Evolutionary conservation across 2,888 invertebrate species (phyloP), one percentile per base, ranked within the genome.

Genomic region (Aricia artaxerxes): DNA sequence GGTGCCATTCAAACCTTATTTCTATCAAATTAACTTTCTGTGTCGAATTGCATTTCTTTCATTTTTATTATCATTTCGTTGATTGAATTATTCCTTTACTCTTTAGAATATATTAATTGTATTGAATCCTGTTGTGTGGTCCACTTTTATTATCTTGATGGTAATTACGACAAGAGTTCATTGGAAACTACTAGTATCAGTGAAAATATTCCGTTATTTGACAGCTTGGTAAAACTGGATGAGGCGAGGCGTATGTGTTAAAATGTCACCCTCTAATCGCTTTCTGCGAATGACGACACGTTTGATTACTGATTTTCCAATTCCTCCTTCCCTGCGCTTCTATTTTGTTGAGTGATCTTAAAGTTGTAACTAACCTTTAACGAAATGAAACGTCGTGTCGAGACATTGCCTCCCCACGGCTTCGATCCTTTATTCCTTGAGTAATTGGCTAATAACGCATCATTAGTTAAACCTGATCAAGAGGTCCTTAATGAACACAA

Each of bases 391-490:
- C 53, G 53, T 16, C 53, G 44, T 57, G 24, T 24, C 24, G 24
- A 24, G 24, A 24, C 24, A 24, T 24, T 24, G 24, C 53, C 0
- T 57, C 53, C 16, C 53, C 53, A 3, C 4, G 0, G 16, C 53
- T 31, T 31, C 9, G 31, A 31, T 64, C 31, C 31, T 31, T 31
- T 64, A 31, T 24, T 31, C 31, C 24, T 64, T 31, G 11, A 64
- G 64, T 24, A 31, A 64, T 64, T 84, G 84, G 85, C 85, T 85
- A 86, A 86, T 82, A 81, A 79, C 80, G 81, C 77, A 79, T 79
- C 78, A 79, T 81, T 80, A 81, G 72, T 79, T 78, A 73, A 57
- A 73, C 69, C 80, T 78, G 80, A 81, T 80, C 80, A 79, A 81
- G 80, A 73, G 79, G 77, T 81, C 64, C 78, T 79, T 82, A 82